A percentile compares a stretch with the other conserved stretches of the same genome.
Conservation (phyloP, 2,113 vertebrate genomes). For the Upupa epops region DNA sequence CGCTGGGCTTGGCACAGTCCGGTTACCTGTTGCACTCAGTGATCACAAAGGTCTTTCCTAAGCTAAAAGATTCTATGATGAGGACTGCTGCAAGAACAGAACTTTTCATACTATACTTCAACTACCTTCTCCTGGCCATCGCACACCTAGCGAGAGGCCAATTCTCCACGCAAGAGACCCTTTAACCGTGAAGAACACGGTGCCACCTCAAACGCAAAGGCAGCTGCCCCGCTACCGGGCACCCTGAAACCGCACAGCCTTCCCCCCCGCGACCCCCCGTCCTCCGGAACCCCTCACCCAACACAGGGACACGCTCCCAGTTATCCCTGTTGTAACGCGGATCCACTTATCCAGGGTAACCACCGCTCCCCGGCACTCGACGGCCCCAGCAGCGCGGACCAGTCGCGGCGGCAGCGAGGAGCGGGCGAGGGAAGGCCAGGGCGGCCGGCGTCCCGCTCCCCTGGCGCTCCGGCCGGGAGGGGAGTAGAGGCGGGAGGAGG, state of each 20-base stretch:
- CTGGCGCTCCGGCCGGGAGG: neutral
- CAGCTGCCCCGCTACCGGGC: neutral
- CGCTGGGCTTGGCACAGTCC: no score
- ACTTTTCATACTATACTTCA: neutral
- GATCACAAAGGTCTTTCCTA: no score
- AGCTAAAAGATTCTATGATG: neutral
- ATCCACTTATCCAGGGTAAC: neutral
- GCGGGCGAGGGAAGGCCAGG: no score
- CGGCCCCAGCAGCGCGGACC: neutral
- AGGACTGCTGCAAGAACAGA: neutral
- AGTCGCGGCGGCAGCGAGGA: neutral
- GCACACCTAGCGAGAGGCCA: accelerated
- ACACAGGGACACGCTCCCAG: neutral
- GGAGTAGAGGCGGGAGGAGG: neutral
- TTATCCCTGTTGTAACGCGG: accelerated
- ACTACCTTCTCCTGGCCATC: neutral
- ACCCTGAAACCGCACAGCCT: neutral
- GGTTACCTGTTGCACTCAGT: no score
- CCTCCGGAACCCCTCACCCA: neutral
- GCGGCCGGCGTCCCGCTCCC: neutral
- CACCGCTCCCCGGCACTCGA: neutral
- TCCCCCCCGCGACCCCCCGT: neutral
- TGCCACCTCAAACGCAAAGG: neutral
- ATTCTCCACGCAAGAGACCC: accelerated
- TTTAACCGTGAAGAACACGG: neutral